Percentiles rank a stretch among this genome's conserved stretches.
Evolutionary conservation across 2,797 vertebrate species (phyloP).

Genomic region (Acestrorhynchus altus): DNA sequence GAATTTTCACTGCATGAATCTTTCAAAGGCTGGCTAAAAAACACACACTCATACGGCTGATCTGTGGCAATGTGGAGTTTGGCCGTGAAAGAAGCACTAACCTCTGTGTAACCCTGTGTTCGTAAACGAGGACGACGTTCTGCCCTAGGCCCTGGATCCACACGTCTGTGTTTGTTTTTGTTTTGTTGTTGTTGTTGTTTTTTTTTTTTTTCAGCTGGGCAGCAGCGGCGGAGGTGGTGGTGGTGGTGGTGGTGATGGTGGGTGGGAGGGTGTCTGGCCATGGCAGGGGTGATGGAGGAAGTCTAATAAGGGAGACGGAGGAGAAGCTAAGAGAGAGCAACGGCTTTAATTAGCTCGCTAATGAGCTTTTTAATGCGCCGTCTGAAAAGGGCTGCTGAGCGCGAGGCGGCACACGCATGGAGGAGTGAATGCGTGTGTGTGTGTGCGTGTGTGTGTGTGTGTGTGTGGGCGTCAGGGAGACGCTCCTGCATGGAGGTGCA

Average conservation of each 20-base stretch:
- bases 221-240: conserved; percentile 2
- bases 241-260: neutral
- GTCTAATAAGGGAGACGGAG: conserved; percentile 82
- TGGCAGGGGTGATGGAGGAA: conserved; percentile 63
- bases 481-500: conserved; percentile 64
- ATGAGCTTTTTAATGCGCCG: conserved; percentile 84
- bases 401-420: conserved; percentile 27
- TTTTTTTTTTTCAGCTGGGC: conserved; percentile 1
- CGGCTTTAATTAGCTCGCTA: conserved; percentile 86
- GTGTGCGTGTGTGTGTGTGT: conserved; percentile 30
- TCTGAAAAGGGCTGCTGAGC: conserved; percentile 57
- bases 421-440: conserved; percentile 19
- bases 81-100: neutral
- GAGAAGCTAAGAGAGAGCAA: conserved; percentile 84
- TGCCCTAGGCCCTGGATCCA: neutral
- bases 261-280: conserved; percentile 2
- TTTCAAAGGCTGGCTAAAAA: neutral
- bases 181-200: no score
- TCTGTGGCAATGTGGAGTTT: conserved; percentile 51
- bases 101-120: neutral
- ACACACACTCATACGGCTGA: conserved; percentile 28
- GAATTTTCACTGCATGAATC: conserved; percentile 30
- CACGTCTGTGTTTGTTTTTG: conserved; percentile 11
- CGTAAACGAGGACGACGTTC: neutral
- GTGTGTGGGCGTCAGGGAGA: conserved; percentile 54